These are phyloP conservation scores for Chaenocephalus aceratus DNA, from an alignment of 2,113 vertebrate genomes.

Conservation along the genomic window DNA sequence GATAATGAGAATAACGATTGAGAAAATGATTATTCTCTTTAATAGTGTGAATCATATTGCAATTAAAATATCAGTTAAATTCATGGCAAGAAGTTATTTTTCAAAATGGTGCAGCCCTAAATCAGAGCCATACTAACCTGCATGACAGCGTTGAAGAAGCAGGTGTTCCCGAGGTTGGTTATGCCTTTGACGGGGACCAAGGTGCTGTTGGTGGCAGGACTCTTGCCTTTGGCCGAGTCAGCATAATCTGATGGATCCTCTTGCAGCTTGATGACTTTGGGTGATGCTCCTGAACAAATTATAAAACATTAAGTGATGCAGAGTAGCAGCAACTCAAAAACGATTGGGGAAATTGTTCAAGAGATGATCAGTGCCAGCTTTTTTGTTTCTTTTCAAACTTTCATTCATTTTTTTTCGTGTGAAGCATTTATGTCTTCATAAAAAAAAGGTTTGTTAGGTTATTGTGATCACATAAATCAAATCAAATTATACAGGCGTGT, in stretches of 20 bases:
- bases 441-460: too few relatives aligned
- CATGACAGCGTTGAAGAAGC: constrained; percentile 99
- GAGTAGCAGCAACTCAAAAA: background rate
- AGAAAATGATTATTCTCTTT: too few relatives aligned
- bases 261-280: constrained; percentile 89
- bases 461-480: too few relatives aligned
- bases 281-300: constrained; percentile 82
- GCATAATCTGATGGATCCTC: constrained; percentile 88
- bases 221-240: constrained; percentile 86
- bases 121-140: constrained; percentile 85
- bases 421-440: too few relatives aligned
- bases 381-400: too few relatives aligned
- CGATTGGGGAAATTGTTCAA: background rate
- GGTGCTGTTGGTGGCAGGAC: constrained; percentile 78
- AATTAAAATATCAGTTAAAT: too few relatives aligned
- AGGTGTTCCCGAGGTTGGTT: constrained; percentile 96
- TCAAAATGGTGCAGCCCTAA: too few relatives aligned
- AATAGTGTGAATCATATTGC: too few relatives aligned
- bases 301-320: constrained; percentile 8
- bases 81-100: too few relatives aligned
- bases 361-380: background rate
- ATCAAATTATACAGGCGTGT: too few relatives aligned
- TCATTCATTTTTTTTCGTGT: too few relatives aligned
- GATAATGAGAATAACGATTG: too few relatives aligned
- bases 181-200: constrained; percentile 94